Conservation (phyloP, 2,888 invertebrate genomes). For the Dendrolimus houi region DNA sequence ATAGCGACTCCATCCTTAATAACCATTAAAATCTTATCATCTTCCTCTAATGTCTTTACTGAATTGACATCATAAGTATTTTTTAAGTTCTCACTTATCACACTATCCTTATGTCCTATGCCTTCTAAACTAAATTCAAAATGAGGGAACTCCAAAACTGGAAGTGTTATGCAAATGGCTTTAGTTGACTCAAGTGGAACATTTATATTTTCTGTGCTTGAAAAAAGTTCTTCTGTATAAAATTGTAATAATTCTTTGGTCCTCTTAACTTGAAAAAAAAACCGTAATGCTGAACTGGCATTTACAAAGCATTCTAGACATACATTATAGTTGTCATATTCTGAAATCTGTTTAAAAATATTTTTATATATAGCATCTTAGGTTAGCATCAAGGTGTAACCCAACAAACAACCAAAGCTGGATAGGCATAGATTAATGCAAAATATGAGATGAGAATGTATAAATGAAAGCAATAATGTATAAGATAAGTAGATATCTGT, state of each 20-base stretch:
- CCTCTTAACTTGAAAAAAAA: constrained; percentile 34
- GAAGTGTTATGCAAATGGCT: constrained; percentile 44
- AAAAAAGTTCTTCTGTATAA: constrained; percentile 36
- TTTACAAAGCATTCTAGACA: constrained; percentile 46
- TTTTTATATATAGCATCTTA: too few relatives aligned
- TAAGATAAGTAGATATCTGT: too few relatives aligned
- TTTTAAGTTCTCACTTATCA: constrained; percentile 2
- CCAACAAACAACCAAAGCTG: too few relatives aligned
- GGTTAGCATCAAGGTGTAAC: too few relatives aligned
- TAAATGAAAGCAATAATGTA: too few relatives aligned
- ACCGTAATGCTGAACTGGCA: constrained; percentile 48
- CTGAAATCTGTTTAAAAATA: constrained; percentile 28
- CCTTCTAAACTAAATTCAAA: constrained; percentile 37
- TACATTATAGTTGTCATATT: constrained; percentile 35
- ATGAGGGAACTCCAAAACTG: constrained; percentile 18
- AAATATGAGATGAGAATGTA: too few relatives aligned
- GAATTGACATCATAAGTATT: background rate
- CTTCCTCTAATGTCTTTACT: constrained; percentile 10
- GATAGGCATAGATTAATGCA: too few relatives aligned
- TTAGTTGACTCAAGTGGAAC: constrained; percentile 19
- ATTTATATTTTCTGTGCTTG: constrained; percentile 28
- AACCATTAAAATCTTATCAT: constrained; percentile 34
- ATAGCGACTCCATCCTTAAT: constrained; percentile 20
- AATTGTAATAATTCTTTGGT: constrained; percentile 42
- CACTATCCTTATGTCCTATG: constrained; percentile 15